These are phyloP conservation scores for Lepidotrigona ventralis DNA, from an alignment of 1,140 invertebrate species.

Conservation along the genomic window DNA sequence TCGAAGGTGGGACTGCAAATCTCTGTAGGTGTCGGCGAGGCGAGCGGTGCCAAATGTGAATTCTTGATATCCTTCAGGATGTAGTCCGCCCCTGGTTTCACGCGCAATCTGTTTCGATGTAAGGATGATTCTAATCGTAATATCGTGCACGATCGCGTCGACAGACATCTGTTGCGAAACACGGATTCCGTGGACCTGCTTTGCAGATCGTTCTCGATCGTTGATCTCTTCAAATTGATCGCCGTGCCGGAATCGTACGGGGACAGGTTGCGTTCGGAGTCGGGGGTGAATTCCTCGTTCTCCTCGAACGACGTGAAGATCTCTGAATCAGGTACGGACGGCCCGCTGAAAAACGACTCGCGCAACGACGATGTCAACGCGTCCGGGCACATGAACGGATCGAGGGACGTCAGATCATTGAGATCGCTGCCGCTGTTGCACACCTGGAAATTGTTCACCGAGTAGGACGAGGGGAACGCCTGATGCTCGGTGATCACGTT, in stretches of 20 bases:
- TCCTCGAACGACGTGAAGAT: constrained; percentile 75
- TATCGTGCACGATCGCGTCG: constrained; percentile 58
- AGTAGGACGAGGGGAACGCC: constrained; percentile 72
- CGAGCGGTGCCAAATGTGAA: constrained; percentile 66
- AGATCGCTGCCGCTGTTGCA: constrained; percentile 73
- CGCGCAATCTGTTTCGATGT: constrained; percentile 61
- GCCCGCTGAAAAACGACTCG: constrained; percentile 74
- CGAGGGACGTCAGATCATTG: constrained; percentile 71
- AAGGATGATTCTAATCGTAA: constrained; percentile 62
- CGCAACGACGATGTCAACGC: constrained; percentile 72
- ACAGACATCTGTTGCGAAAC: constrained; percentile 40
- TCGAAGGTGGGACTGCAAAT: constrained; percentile 75
- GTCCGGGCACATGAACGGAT: constrained; percentile 74
- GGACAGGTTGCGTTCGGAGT: background rate
- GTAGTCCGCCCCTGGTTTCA: constrained; percentile 53
- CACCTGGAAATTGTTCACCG: constrained; percentile 74
- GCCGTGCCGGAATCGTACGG: constrained; percentile 63
- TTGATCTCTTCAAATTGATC: constrained; percentile 55
- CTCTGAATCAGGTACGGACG: constrained; percentile 72
- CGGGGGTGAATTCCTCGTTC: constrained; percentile 60
- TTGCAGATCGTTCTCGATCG: constrained; percentile 55
- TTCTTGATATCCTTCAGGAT: constrained; percentile 60
- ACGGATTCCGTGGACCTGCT: constrained; percentile 73
- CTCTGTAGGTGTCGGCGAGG: constrained; percentile 71
- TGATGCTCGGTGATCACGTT: constrained; percentile 63